phyloP scores from a whole-genome alignment of 37 sponge, comb jelly and placozoan genomes.

The Hormiphora californensis region DNA sequence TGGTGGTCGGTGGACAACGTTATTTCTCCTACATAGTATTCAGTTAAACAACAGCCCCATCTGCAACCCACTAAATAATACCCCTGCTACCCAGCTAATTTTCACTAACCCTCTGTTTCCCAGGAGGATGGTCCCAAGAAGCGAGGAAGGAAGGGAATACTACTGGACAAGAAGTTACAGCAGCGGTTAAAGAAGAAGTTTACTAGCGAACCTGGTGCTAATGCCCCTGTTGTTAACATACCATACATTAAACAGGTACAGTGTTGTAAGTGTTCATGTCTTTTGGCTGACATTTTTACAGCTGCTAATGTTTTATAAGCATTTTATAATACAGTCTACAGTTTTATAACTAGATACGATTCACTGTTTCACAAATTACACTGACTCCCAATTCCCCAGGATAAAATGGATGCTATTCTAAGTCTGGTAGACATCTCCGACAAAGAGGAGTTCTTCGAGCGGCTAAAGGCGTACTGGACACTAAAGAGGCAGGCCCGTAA shows the following conservation, averaged over 20 bases:
- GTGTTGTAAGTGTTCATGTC: no score
- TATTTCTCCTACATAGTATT: not conserved
- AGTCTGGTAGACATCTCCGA: slow-evolving; percentile 65
- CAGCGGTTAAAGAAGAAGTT: slow-evolving; percentile 50
- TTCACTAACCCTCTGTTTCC: not conserved
- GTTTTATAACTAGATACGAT: not conserved
- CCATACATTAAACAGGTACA: slow-evolving; percentile 45
- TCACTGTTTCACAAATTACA: not conserved
- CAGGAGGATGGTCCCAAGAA: slow-evolving; percentile 44
- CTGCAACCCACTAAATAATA: not conserved
- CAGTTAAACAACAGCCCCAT: not conserved
- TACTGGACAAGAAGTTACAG: slow-evolving; percentile 43
- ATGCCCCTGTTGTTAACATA: slow-evolving; percentile 45
- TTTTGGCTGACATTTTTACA: no score
- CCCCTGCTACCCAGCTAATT: not conserved
- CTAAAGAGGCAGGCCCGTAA: slow-evolving; percentile 96
- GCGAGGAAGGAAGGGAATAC: not conserved
- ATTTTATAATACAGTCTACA: no score
- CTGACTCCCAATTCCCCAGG: no score
- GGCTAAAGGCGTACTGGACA: slow-evolving; percentile 90
- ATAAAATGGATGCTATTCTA: slow-evolving; percentile 61
- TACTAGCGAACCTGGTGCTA: slow-evolving; percentile 19
- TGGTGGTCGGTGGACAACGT: no score
- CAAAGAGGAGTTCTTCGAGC: slow-evolving; percentile 83
- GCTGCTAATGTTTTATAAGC: no score